phyloP scores from a whole-genome alignment of 2,888 invertebrate species.

The Cantharis rustica region DNA sequence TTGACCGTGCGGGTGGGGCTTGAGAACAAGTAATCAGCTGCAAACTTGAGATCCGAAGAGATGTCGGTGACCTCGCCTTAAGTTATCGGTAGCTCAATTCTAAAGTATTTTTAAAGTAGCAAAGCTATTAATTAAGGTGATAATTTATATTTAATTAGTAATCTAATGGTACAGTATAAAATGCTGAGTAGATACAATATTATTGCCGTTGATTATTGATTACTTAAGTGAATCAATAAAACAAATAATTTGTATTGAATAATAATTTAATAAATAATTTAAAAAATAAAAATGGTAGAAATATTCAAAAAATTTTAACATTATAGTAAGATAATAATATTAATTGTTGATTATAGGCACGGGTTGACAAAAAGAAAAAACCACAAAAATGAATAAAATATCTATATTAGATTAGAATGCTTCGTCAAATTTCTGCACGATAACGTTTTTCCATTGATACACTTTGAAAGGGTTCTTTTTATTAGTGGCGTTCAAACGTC shows the following conservation, averaged over 20 bases:
- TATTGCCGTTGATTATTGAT: background rate
- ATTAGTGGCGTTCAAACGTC: background rate
- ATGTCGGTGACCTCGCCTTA: constrained; percentile 35
- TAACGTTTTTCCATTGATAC: background rate
- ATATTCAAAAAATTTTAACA: background rate
- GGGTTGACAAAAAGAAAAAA: too few relatives aligned
- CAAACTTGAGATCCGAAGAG: constrained; percentile 32
- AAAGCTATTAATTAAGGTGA: constrained; percentile 23
- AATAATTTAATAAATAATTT: background rate
- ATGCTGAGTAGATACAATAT: background rate
- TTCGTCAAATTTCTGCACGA: background rate
- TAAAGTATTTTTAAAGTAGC: constrained; percentile 28
- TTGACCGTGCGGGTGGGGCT: constrained; percentile 41
- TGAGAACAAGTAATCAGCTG: constrained; percentile 35
- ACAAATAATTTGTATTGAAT: background rate
- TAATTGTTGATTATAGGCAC: too few relatives aligned
- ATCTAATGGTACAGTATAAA: background rate
- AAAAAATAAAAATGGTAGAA: background rate
- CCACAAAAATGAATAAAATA: too few relatives aligned
- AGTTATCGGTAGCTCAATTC: constrained; percentile 29
- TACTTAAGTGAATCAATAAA: background rate
- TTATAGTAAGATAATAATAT: too few relatives aligned
- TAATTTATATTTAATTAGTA: constrained; percentile 23
- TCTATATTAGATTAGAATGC: background rate
- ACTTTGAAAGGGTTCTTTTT: background rate